A percentile compares a stretch with the other conserved stretches of the same genome.
These are phyloP conservation scores for Tetrax tetrax DNA, from an alignment of 2,113 vertebrate genomes.

Conservation along the genomic window DNA sequence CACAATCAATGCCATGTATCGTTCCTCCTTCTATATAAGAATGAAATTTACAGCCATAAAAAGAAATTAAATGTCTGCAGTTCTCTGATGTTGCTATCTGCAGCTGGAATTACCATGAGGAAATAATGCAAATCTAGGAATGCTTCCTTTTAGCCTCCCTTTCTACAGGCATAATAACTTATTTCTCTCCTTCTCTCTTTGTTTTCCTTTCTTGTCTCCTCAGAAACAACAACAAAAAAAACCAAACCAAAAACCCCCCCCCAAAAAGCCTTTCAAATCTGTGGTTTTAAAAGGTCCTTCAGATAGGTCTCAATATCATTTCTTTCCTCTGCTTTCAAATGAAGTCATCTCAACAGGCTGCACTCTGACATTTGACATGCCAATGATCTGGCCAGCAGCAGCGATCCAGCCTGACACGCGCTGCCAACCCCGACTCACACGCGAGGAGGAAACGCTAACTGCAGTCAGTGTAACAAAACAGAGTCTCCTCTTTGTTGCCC, in stretches of 20 bases:
- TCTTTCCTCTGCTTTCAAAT: not conserved
- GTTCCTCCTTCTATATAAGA: not conserved
- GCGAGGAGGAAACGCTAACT: not conserved
- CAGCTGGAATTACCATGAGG: not conserved
- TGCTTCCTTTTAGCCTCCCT: not conserved
- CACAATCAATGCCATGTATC: not conserved
- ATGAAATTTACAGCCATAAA: not conserved
- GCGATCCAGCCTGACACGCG: not conserved
- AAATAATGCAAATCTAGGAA: not conserved
- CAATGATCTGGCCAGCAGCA: not conserved
- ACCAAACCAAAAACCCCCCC: too few relatives aligned
- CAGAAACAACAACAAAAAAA: not conserved
- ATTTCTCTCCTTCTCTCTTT: not conserved
- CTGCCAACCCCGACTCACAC: not conserved
- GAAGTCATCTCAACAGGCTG: not conserved
- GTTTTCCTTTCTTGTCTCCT: not conserved
- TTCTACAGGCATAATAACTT: not conserved
- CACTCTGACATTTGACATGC: not conserved
- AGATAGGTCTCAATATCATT: not conserved
- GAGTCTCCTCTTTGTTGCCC: not conserved
- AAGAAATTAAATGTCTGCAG: not conserved
- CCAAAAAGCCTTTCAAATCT: not conserved
- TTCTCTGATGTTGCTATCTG: not conserved
- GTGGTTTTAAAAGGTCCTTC: not conserved
- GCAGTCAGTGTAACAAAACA: rapidly evolving